phyloP scores from a whole-genome alignment of 2,888 invertebrate species.

The Colostygia pectinataria region DNA sequence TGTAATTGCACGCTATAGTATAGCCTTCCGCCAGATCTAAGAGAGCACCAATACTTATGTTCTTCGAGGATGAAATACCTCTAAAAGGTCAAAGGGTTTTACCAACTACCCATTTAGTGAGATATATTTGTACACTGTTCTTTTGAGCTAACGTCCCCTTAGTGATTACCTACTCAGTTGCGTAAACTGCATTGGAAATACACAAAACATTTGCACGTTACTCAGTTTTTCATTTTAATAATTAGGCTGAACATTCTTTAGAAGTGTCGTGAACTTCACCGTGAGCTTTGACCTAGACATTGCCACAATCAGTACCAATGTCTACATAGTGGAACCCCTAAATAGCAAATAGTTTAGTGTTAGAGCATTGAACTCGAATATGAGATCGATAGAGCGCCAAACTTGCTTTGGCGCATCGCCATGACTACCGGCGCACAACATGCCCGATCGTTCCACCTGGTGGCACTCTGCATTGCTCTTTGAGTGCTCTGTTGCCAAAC shows the following conservation, averaged over 20 bases:
- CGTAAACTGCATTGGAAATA: constrained; percentile 72
- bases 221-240: constrained; percentile 69
- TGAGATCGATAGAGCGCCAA: constrained; percentile 54
- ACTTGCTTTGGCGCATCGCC: constrained; percentile 48
- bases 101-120: constrained; percentile 27
- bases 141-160: constrained; percentile 53
- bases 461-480: constrained; percentile 12
- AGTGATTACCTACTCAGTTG: constrained; percentile 56
- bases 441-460: constrained; percentile 20
- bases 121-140: constrained; percentile 46
- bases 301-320: constrained; percentile 30
- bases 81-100: constrained; percentile 21
- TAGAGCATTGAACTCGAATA: constrained; percentile 45
- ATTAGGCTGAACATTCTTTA: constrained; percentile 11
- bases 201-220: constrained; percentile 74
- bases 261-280: constrained; percentile 15
- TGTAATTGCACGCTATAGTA: constrained; percentile 29
- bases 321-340: constrained; percentile 29
- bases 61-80: constrained; percentile 29
- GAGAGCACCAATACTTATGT: constrained; percentile 29
- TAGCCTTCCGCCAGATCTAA: constrained; percentile 25
- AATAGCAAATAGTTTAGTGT: constrained; percentile 25
- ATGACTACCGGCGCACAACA: constrained; percentile 62
- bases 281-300: constrained; percentile 42
- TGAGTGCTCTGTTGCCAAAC: background rate